Evolutionary conservation across 2,113 vertebrate genomes (phyloP).

Genomic region (Malurus elegans): DNA sequence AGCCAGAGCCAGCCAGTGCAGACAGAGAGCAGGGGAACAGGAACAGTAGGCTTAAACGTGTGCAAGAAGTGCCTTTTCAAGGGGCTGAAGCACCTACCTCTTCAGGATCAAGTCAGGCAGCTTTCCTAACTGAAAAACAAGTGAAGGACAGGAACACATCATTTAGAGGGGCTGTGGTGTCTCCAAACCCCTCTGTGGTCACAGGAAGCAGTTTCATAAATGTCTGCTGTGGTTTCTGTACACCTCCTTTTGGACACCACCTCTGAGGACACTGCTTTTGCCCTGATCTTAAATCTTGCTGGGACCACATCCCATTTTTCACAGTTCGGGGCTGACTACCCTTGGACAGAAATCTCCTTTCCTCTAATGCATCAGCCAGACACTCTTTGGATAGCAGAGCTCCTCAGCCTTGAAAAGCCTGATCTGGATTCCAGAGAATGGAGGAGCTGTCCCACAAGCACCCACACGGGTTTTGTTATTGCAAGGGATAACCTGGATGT

Average conservation of each 20-base stretch:
- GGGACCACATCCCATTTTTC: neutral
- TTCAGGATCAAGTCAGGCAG: neutral
- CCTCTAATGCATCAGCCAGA: neutral
- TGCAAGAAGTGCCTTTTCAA: neutral
- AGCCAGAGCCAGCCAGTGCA: neutral
- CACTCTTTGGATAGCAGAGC: neutral
- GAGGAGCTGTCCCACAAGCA: neutral
- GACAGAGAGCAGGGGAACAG: neutral
- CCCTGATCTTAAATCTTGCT: accelerated
- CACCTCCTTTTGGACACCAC: neutral
- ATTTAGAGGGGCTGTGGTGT: neutral
- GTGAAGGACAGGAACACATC: neutral
- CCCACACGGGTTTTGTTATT: neutral
- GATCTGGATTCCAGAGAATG: neutral
- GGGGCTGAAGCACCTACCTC: neutral
- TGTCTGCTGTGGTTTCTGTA: neutral
- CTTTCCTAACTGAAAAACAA: neutral
- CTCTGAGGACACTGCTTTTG: neutral
- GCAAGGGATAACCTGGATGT: neutral
- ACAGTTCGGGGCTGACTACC: too few relatives aligned
- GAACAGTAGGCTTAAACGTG: neutral
- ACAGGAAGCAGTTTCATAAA: neutral
- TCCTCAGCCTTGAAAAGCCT: neutral
- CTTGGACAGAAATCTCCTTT: neutral
- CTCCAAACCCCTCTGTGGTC: neutral